A percentile compares a stretch with the other conserved stretches of the same genome.
Conservation (phyloP, 2,797 vertebrate genomes). For the Sebastes vulpes region DNA sequence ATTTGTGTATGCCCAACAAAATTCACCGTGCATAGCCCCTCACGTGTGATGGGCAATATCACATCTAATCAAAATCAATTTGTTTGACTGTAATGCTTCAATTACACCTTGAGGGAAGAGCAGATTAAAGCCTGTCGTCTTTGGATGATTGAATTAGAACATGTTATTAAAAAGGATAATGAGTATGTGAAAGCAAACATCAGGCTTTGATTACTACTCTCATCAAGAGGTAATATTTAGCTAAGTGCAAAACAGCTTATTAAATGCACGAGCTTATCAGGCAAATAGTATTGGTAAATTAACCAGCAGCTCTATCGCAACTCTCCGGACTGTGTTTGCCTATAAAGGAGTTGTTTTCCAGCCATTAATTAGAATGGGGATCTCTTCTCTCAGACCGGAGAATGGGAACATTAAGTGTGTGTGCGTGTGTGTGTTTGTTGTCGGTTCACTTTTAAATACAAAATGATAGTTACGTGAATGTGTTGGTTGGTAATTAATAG, state of each 20-base stretch:
- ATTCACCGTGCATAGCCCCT: not conserved
- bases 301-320: conserved; percentile 50
- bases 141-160: conserved; percentile 81
- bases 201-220: conserved; percentile 77
- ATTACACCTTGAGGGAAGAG: conserved; percentile 71
- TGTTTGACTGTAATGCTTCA: conserved; percentile 64
- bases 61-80: conserved; percentile 76
- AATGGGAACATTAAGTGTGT: not conserved
- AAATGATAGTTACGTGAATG: not conserved
- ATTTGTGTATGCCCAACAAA: not conserved
- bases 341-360: conserved; percentile 57
- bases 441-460: conserved; percentile 29
- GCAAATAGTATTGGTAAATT: conserved; percentile 70
- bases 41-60: conserved; percentile 47
- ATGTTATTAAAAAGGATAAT: conserved; percentile 85
- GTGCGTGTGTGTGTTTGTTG: not conserved
- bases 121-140: conserved; percentile 73
- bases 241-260: conserved; percentile 75
- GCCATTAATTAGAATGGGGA: conserved; percentile 63
- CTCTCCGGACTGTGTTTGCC: conserved; percentile 58
- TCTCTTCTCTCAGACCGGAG: conserved; percentile 16
- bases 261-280: conserved; percentile 75
- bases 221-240: conserved; percentile 77
- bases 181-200: conserved; percentile 79
- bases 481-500: conserved; percentile 45